Evolutionary conservation across 2,888 invertebrate genomes (phyloP).

Genomic region (Rugalucina vietnamica): DNA sequence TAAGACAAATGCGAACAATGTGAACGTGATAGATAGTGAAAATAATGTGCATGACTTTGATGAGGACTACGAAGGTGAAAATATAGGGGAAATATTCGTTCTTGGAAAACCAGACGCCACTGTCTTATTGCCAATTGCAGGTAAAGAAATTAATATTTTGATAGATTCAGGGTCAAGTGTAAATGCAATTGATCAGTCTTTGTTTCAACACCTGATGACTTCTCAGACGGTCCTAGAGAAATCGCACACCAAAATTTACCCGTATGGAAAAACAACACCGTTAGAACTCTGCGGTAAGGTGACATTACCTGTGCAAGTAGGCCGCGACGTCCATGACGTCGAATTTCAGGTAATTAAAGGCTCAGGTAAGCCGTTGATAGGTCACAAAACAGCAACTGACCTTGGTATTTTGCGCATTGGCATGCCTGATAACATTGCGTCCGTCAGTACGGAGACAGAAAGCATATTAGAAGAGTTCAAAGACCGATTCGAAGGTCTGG

Average conservation of each 20-base stretch:
- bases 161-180: conserved; percentile 23
- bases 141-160: neutral
- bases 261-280: neutral
- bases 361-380: neutral
- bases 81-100: neutral
- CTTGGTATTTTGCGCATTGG: neutral
- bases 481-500: conserved; percentile 24
- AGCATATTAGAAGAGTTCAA: neutral
- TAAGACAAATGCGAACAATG: neutral
- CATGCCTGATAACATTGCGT: neutral
- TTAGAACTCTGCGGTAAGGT: neutral
- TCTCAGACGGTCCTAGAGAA: neutral
- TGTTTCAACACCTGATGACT: neutral
- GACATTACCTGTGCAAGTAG: neutral
- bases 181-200: neutral
- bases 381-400: neutral
- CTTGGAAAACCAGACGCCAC: neutral
- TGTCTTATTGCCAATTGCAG: neutral
- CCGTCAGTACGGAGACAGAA: neutral
- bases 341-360: conserved; percentile 9
- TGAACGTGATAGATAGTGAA: neutral
- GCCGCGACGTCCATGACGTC: neutral
- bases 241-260: conserved; percentile 1
- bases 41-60: too few species aligned
- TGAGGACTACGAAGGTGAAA: too few species aligned